Evolutionary conservation across 2,113 vertebrate genomes (phyloP), one percentile per base, ranked within the genome.

Genomic region (Ophthalmolycus amberensis): DNA sequence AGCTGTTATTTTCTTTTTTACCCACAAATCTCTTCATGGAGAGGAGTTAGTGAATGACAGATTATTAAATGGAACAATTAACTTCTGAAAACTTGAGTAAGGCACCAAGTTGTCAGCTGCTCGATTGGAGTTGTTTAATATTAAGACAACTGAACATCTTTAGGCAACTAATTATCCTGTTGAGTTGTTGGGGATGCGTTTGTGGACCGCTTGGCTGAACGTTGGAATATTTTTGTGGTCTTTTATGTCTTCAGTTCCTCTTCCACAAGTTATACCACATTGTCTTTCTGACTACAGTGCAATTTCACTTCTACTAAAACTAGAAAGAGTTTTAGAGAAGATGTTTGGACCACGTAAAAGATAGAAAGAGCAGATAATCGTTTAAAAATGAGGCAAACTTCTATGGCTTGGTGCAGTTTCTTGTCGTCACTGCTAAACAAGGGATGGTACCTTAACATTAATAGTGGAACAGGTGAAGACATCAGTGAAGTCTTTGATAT

Each of bases 231-330:
- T n/a, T 9, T 6, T 62, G 3, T 59, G 5, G 40, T 58, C 4
- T 48, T 29, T 42, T 29, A 54, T n/a, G 1, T 68, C 32, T 63
- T 85, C 25, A 40, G 48, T 78, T 77, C 46, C 58, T 82, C 18
- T 29, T 63, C 27, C 29, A 22, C 18, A 63, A 9, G 4, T 50
- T 34, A 52, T 1, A 32, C 34, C 40, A 29, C 1, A 4, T 4
- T 62, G 9, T 60, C 29, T 44, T 15, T 75, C 18, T 54, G 12
- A n/a, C 9, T 25, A 22, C 4, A 22, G 11, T 64, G 40, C 9
- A 6, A 29, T 65, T 20, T 71, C 38, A 66, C 37, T 71, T 70
- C 54, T 63, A n/a, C 7, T 34, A n/a, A 75, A 50, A 60, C 56
- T 14, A 40, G 25, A 42, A 16, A 8, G 48, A 37, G 3, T 9